A percentile compares a stretch with the other conserved stretches of the same genome.
Conservation (phyloP, 2,797 vertebrate species). For the Mareca penelope region DNA sequence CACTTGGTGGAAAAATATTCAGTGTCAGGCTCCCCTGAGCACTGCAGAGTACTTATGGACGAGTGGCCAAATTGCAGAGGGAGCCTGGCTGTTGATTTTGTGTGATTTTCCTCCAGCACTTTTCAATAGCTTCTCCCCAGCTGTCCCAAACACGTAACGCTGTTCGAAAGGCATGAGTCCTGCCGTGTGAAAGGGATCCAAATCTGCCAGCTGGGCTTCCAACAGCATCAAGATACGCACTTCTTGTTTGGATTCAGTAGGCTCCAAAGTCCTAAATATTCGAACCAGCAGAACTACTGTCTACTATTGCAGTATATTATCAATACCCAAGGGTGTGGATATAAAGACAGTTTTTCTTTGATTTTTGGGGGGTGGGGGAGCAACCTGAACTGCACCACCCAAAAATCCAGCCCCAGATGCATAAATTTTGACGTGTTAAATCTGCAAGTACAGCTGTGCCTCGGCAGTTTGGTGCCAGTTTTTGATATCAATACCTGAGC, state of each 20-base stretch:
- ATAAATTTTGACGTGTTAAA: conserved; percentile 38
- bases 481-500: conserved; percentile 59
- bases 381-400: not conserved
- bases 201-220: not conserved
- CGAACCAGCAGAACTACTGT: conserved; percentile 50
- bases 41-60: not conserved
- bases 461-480: conserved; percentile 42
- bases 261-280: conserved; percentile 51
- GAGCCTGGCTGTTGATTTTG: not conserved
- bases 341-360: not conserved
- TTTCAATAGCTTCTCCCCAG: conserved; percentile 29
- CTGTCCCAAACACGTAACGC: not conserved
- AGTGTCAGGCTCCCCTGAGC: not conserved
- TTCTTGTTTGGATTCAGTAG: conserved; percentile 31
- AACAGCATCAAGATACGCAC: conserved; percentile 3
- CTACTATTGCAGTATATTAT: not conserved
- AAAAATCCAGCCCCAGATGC: not conserved
- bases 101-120: conserved; percentile 45
- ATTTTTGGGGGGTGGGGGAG: not conserved
- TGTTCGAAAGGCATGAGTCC: not conserved
- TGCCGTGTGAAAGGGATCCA: conserved; percentile 45
- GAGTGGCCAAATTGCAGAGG: not conserved
- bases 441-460: conserved; percentile 23
- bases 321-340: conserved; percentile 27
- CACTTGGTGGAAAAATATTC: not conserved